Evolutionary conservation across 2,797 vertebrate species (phyloP).

Genomic region (Tinamus major): DNA sequence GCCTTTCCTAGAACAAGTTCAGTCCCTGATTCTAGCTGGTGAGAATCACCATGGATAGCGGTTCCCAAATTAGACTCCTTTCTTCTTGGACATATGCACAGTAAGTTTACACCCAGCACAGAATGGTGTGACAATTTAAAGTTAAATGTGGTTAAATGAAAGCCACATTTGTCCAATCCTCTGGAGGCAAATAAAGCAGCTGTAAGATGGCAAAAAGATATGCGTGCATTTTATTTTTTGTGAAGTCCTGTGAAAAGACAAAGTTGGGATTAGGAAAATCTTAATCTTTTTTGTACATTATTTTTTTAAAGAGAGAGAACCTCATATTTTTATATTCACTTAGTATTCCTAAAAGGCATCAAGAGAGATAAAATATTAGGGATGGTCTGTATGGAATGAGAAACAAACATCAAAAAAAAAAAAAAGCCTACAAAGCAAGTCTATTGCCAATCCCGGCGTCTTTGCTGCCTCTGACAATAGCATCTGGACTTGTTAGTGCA

Average conservation of each 20-base stretch:
- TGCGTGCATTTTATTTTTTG: background rate
- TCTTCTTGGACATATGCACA: background rate
- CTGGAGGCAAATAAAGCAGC: slow-evolving; percentile 1
- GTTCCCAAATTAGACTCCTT: slow-evolving; percentile 34
- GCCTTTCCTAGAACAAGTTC: background rate
- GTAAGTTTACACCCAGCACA: background rate
- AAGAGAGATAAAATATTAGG: slow-evolving; percentile 36
- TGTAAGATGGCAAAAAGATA: slow-evolving; percentile 4
- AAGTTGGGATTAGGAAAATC: background rate
- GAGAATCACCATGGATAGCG: background rate
- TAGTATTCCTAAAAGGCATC: slow-evolving; percentile 8
- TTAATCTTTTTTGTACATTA: background rate
- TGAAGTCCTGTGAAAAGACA: background rate
- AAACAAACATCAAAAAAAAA: slow-evolving; percentile 48
- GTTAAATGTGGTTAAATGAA: slow-evolving; percentile 46
- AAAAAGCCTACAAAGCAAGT: slow-evolving; percentile 11
- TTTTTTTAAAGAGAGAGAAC: background rate
- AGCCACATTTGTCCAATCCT: background rate
- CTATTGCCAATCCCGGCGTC: background rate
- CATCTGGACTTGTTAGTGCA: slow-evolving; percentile 56
- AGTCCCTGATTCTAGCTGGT: background rate
- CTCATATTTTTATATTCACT: background rate
- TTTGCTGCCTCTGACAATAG: slow-evolving; percentile 39
- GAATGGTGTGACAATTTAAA: slow-evolving; percentile 19
- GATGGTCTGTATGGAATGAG: slow-evolving; percentile 22